Evolutionary conservation across 2,797 vertebrate genomes (phyloP), one percentile per base, ranked within the genome.

Genomic region (Halcyon smyrnensis): DNA sequence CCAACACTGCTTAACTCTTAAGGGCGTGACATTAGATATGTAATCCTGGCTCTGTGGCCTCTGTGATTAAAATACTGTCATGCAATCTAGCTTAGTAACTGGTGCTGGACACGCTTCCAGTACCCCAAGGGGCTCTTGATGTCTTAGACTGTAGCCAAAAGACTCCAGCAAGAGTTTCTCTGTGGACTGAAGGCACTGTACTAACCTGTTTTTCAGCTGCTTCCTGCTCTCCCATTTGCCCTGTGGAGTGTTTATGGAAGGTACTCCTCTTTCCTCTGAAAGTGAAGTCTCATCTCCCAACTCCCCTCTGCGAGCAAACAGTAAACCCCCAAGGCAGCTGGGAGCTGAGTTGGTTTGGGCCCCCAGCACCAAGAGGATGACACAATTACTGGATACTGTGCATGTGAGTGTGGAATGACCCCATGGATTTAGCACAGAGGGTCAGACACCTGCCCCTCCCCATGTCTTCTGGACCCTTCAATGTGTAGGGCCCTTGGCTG

Each of bases 401-500:
- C 41, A 28, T 2, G 10, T 8, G 41, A 78, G 32, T 12, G 15
- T 18, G 48, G 57, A 76, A 60, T 1, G 4, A 77, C 8, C 12
- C 23, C 9, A 12, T 37, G 34, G 12, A 45, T 71, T 62, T 37
- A 78, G 36, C 57, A 37, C 36, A 63, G 50, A 73, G 12, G 11
- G 11, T 57, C 46, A 32, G 41, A 39, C 11, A 28, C 50, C 5
- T 27, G 15, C 28, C 28, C 28, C 17, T 13, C 14, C 10, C 34
- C 2, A 0, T 16, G 11, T 65, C 25, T 75, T 19, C 27, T 30
- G 39, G 27, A 62, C 10, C 10, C 25, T 88, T 51, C 32, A n/a
- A 12, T 16, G 5, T 1, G 2, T 20, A 84, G 2, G 1, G 5
- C 12, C 12, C 27, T 48, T 15, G 16, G 17, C 8, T 1, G 2